A percentile compares a stretch with the other conserved stretches of the same genome.
phyloP scores from a whole-genome alignment of 2,797 vertebrate genomes.

The Clarias pachynema region DNA sequence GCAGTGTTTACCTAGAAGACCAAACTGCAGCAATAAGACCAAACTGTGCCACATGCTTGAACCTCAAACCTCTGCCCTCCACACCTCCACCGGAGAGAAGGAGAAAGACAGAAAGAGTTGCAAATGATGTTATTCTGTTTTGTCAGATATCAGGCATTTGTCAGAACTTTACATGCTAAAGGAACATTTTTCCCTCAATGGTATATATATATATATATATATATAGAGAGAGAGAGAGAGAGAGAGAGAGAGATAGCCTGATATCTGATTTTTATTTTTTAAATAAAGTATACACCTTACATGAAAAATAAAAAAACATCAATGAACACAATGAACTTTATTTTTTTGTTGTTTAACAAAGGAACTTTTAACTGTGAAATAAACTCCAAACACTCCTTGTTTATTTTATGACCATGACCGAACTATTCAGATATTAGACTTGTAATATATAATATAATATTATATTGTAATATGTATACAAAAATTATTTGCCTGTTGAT shows the following conservation, averaged over 20 bases:
- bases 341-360: neutral
- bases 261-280: too few relatives aligned
- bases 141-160: too few relatives aligned
- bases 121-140: neutral
- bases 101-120: neutral
- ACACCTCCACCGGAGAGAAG: slow-evolving; percentile 34
- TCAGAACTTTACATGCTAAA: neutral
- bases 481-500: neutral
- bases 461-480: neutral
- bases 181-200: too few relatives aligned
- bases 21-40: slow-evolving; percentile 54
- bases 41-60: slow-evolving; percentile 51
- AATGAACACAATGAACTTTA: neutral
- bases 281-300: too few relatives aligned
- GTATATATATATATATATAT: too few relatives aligned
- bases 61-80: slow-evolving; percentile 22
- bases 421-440: neutral
- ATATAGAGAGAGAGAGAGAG: too few relatives aligned
- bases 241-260: too few relatives aligned
- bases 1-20: slow-evolving; percentile 50
- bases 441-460: neutral
- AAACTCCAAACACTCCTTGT: neutral
- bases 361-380: neutral
- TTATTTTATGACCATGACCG: neutral
- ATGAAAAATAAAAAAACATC: neutral